Conservation (phyloP, 2,113 vertebrate species). For the Passerina amoena region DNA sequence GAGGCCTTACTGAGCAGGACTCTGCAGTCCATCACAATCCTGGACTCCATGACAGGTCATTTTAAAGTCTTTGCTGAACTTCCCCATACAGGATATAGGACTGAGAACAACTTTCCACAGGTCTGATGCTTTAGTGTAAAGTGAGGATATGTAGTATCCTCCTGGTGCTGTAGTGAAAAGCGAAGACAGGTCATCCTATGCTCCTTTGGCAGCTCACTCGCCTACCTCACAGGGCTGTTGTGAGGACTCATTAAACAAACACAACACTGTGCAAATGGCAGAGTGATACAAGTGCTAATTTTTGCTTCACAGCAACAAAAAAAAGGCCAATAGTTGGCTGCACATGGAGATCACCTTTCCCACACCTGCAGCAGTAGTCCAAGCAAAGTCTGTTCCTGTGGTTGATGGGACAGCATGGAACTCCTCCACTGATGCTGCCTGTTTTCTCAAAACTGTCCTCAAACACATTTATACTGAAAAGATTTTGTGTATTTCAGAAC, state of each 20-base stretch:
- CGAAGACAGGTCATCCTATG: accelerated
- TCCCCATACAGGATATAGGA: background rate
- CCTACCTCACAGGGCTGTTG: constrained; percentile 67
- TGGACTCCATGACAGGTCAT: background rate
- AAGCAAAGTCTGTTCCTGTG: background rate
- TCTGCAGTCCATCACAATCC: background rate
- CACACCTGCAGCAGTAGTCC: background rate
- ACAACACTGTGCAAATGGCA: background rate
- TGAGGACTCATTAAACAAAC: constrained; percentile 56
- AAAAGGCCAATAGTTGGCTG: background rate
- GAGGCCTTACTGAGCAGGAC: background rate
- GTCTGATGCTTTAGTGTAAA: background rate
- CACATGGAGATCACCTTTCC: background rate
- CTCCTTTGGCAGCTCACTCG: background rate
- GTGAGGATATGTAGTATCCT: background rate
- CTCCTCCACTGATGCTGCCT: background rate
- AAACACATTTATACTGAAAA: background rate
- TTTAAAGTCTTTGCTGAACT: background rate
- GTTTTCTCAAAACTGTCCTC: background rate
- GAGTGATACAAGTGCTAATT: constrained; percentile 3
- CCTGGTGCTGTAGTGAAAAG: background rate
- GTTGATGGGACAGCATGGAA: background rate
- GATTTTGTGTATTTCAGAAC: background rate
- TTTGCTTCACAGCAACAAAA: background rate
- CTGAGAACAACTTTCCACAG: background rate